Conservation (phyloP, 2,888 invertebrate genomes). For the Cecidostiba fungosa region DNA sequence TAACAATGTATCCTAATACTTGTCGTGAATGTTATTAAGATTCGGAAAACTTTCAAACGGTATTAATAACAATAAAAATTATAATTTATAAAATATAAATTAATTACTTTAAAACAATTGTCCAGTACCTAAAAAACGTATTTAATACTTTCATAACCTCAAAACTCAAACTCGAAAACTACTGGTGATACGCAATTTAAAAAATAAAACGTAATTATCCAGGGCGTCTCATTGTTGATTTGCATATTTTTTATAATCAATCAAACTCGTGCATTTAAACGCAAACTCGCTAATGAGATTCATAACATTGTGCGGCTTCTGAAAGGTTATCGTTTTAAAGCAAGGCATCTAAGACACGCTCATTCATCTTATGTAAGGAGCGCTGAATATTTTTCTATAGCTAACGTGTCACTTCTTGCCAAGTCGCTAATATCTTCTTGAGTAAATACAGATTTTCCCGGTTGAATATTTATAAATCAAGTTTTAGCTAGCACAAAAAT, state of each 20-base stretch:
- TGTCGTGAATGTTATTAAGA: background rate
- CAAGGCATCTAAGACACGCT: background rate
- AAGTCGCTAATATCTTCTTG: background rate
- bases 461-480: background rate
- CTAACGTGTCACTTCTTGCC: constrained; percentile 1
- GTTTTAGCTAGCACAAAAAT: background rate
- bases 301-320: background rate
- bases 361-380: constrained; percentile 14
- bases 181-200: background rate
- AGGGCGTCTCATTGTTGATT: background rate
- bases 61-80: constrained; percentile 2
- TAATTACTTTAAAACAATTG: background rate
- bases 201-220: background rate
- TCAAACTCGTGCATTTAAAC: background rate
- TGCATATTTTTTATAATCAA: background rate
- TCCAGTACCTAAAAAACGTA: background rate
- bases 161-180: background rate
- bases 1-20: background rate
- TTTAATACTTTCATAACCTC: background rate
- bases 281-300: background rate
- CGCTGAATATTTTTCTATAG: background rate
- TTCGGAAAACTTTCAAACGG: background rate
- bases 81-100: background rate
- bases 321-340: background rate
- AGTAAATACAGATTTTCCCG: background rate